These are phyloP conservation scores for Pavo muticus DNA, from an alignment of 2,113 vertebrate genomes.

Conservation along the genomic window DNA sequence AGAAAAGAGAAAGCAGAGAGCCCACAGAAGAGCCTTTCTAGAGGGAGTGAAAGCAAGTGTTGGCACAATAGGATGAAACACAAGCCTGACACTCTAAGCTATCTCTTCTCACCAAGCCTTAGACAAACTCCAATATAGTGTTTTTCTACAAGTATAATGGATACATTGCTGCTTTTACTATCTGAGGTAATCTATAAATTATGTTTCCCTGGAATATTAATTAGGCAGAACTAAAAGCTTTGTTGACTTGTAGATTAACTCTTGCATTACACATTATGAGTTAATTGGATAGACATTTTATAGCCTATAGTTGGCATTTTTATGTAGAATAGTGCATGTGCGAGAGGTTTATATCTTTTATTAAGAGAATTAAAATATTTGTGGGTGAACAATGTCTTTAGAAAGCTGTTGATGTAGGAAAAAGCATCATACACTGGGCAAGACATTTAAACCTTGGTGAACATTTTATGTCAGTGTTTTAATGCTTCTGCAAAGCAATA, in stretches of 20 bases:
- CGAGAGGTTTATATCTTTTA: not conserved
- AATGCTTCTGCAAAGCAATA: constrained; percentile 13
- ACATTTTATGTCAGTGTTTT: not conserved
- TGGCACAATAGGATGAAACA: not conserved
- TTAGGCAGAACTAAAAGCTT: not conserved
- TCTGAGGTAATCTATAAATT: not conserved
- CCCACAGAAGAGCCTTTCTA: not conserved
- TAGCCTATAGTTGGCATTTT: not conserved
- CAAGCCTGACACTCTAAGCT: not conserved
- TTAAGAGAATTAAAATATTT: not conserved
- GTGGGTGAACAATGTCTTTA: not conserved
- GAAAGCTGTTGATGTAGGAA: not conserved
- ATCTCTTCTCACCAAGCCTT: not conserved
- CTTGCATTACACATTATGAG: not conserved
- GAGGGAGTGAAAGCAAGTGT: not conserved
- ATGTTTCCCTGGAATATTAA: not conserved
- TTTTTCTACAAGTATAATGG: not conserved
- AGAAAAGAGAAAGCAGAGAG: not conserved
- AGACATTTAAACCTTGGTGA: not conserved
- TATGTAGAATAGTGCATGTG: not conserved
- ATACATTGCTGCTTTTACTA: not conserved
- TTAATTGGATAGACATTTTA: not conserved
- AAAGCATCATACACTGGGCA: not conserved
- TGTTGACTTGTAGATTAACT: not conserved
- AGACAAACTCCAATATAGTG: not conserved